A percentile compares a stretch with the other conserved stretches of the same genome.
phyloP scores from a whole-genome alignment of 2,888 invertebrate species.

The Elaeidobius kamerunicus region DNA sequence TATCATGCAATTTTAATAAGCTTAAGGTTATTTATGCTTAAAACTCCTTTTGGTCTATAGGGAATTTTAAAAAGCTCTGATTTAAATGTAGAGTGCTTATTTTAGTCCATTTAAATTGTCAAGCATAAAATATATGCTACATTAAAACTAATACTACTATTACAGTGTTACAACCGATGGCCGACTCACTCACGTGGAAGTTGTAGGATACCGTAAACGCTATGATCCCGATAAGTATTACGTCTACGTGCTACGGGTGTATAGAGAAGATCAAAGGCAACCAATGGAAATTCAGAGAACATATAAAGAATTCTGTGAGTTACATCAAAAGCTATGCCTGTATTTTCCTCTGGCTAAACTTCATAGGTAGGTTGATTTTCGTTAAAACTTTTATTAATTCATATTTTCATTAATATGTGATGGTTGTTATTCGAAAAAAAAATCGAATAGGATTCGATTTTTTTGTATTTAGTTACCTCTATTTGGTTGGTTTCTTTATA shows the following conservation, averaged over 20 bases:
- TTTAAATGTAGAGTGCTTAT: no score
- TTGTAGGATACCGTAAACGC: conserved; percentile 88
- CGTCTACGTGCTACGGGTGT: conserved; percentile 83
- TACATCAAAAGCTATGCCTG: conserved; percentile 89
- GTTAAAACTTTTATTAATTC: background rate
- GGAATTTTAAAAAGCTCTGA: no score
- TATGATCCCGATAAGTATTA: conserved; percentile 98
- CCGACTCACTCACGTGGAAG: conserved; percentile 77
- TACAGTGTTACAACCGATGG: conserved; percentile 86
- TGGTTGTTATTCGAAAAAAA: background rate
- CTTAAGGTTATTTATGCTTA: no score
- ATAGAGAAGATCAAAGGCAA: conserved; percentile 80
- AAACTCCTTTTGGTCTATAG: no score
- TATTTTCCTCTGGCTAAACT: conserved; percentile 90
- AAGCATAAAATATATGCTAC: no score
- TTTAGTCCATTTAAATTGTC: no score
- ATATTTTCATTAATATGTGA: background rate
- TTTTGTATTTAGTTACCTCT: background rate
- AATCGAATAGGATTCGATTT: background rate
- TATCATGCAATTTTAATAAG: no score
- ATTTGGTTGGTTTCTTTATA: no score
- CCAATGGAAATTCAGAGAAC: conserved; percentile 88
- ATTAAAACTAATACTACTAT: no score
- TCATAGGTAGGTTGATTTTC: conserved; percentile 67
- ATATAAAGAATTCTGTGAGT: conserved; percentile 95